These are phyloP conservation scores for Hemiscyllium ocellatum DNA, from an alignment of 2,113 vertebrate genomes.

Conservation along the genomic window DNA sequence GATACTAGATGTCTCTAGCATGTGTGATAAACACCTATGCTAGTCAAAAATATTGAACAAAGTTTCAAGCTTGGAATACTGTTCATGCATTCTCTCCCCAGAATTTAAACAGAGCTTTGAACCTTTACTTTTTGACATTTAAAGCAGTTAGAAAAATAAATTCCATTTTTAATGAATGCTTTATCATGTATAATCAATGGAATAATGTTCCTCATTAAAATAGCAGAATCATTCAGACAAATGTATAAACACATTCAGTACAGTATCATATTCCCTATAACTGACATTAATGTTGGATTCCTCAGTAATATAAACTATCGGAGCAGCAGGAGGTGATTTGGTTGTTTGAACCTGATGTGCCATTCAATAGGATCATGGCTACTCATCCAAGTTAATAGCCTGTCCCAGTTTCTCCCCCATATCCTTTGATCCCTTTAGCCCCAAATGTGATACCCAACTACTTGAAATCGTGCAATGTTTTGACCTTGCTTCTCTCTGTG, in stretches of 20 bases:
- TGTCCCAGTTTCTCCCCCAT: too few species aligned
- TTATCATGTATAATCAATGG: neutral
- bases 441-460: too few species aligned
- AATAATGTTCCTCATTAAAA: neutral
- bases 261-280: neutral
- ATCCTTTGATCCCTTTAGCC: too few species aligned
- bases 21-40: neutral
- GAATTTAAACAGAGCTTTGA: neutral
- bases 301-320: too few species aligned
- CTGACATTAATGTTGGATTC: neutral
- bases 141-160: neutral
- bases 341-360: too few species aligned
- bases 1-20: neutral
- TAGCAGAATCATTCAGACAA: neutral
- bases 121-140: neutral
- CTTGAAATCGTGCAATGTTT: too few species aligned
- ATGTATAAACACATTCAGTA: neutral
- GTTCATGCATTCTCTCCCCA: neutral
- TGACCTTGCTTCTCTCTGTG: too few species aligned
- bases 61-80: neutral
- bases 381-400: too few species aligned
- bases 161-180: neutral
- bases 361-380: too few species aligned
- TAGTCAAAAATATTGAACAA: neutral
- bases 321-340: too few species aligned